A percentile compares a stretch with the other conserved stretches of the same genome.
Evolutionary conservation across 2,113 vertebrate species (phyloP).

Genomic region (Myanophis thanlyinensis): DNA sequence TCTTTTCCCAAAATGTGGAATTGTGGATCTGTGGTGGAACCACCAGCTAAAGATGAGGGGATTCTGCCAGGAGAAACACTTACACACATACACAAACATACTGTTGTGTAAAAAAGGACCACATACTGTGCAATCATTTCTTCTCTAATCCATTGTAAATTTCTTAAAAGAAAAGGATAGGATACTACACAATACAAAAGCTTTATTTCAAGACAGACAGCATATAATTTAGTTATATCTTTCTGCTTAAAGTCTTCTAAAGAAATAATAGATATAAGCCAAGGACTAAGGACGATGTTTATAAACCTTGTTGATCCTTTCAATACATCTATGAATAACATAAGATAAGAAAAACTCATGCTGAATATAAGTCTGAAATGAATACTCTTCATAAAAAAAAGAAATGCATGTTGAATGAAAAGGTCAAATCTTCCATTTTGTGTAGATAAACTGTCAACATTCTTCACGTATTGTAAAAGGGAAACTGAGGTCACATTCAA

Average conservation of each 20-base stretch:
- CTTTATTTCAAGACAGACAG: background rate
- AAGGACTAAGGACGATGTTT: background rate
- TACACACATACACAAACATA: background rate
- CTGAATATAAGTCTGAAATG: background rate
- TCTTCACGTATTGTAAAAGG: background rate
- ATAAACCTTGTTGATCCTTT: conserved; percentile 1
- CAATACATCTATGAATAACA: background rate
- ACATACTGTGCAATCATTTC: background rate
- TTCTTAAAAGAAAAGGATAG: background rate
- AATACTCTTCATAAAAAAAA: background rate
- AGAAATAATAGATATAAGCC: background rate
- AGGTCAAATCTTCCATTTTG: background rate
- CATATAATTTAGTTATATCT: background rate
- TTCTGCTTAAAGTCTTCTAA: background rate
- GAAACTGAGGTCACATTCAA: background rate
- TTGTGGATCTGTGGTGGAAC: too few relatives aligned
- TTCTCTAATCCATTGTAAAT: background rate
- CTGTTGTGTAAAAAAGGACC: background rate
- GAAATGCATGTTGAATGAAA: background rate
- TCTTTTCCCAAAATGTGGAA: too few relatives aligned
- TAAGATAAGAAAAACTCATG: background rate
- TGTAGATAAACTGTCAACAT: background rate
- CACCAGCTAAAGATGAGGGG: too few relatives aligned
- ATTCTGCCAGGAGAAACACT: too few relatives aligned
- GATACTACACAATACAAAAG: background rate